Base-by-base conservation (phyloP, 2,113 vertebrate genomes). In the Rhinolophus ferrumequinum region DNA sequence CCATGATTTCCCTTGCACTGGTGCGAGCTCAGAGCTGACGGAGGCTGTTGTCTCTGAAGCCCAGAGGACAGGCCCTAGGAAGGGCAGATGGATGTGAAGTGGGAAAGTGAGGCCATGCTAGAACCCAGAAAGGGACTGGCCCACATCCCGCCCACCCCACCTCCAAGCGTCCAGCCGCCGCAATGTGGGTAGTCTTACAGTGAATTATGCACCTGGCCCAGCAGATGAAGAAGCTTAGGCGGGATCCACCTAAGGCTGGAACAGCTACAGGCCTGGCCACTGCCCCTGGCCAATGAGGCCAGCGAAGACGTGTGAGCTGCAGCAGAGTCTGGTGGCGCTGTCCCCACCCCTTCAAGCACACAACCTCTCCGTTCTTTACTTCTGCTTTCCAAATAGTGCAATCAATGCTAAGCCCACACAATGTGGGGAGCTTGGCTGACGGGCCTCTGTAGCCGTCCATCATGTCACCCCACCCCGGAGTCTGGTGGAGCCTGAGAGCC, bases 101-200 rank as follows among this genome's bases (percentile, higher is more conserved):
- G 10, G 8, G 8, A 26, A 19, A 26, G 19, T 35, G 1, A 6
- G 24, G 18, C 28, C 44, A 41, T 41, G 15, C 35, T 12, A 5
- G 33, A 8, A 18, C 12, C 44, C 94, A 38, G 33, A 11, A 16
- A 12, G 4, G 18, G 30, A 41, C 19, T 60, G 56, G 12, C 16
- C 28, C 24, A 24, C 26, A 7, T 30, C 21, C 5, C 44, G 47
- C 10, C 11, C 4, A 41, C 33, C 47, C 47, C 8, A 50, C 30
- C 24, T 33, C 76, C 12, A 13, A 26, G 47, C 11, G 30, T 16
- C n/a, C 30, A n/a, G 15, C 50, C 35, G 69, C 3, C 0, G n/a
- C 13, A 14, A 52, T 1, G 8, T 2, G 33, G 7, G 30, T 64
- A 35, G 18, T 21, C 72, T n/a, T 18, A 41, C 18, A 80, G 58